phyloP scores from a whole-genome alignment of 92 coral and sea anemone species.

The Siderastrea siderea region DNA sequence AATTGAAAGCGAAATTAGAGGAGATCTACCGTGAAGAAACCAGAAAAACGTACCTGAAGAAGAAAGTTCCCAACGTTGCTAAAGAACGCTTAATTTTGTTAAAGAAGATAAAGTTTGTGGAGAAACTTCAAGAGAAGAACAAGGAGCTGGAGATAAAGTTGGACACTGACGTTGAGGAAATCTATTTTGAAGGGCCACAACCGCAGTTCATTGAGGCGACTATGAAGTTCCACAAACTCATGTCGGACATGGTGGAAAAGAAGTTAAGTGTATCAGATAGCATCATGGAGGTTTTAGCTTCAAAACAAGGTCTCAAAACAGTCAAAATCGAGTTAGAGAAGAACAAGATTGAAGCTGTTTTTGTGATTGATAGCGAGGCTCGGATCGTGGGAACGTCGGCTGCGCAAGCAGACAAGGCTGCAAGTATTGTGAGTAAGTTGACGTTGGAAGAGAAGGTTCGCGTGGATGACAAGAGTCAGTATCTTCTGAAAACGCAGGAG shows the following conservation, averaged over 20 bases:
- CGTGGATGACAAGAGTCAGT: slow-evolving; percentile 53
- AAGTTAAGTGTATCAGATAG: slow-evolving; percentile 39
- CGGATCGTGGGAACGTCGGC: slow-evolving; percentile 54
- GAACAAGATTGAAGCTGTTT: slow-evolving; percentile 67
- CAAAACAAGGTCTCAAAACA: slow-evolving; percentile 60
- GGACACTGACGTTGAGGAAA: slow-evolving; percentile 61
- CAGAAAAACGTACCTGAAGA: slow-evolving; percentile 62
- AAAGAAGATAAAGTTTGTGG: slow-evolving; percentile 73
- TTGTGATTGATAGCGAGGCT: slow-evolving; percentile 69
- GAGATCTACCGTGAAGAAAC: slow-evolving; percentile 61
- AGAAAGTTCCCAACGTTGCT: slow-evolving; percentile 23
- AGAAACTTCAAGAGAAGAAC: slow-evolving; percentile 55
- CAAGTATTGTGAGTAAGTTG: slow-evolving; percentile 49
- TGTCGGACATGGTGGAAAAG: slow-evolving; percentile 59
- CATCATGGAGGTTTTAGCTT: slow-evolving; percentile 63
- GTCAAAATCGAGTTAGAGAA: slow-evolving; percentile 55
- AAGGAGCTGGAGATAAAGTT: slow-evolving; percentile 69
- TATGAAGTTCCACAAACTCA: slow-evolving; percentile 57
- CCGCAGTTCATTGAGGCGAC: slow-evolving; percentile 72
- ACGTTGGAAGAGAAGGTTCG: slow-evolving; percentile 64
- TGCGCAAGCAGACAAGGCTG: slow-evolving; percentile 69
- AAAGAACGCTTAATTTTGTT: slow-evolving; percentile 73
- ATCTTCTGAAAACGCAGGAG: slow-evolving; percentile 36
- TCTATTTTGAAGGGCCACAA: slow-evolving; percentile 80
- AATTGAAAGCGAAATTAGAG: slow-evolving; percentile 42